phyloP scores from a whole-genome alignment of 2,113 vertebrate genomes.

The Phylloscopus trochiloides region DNA sequence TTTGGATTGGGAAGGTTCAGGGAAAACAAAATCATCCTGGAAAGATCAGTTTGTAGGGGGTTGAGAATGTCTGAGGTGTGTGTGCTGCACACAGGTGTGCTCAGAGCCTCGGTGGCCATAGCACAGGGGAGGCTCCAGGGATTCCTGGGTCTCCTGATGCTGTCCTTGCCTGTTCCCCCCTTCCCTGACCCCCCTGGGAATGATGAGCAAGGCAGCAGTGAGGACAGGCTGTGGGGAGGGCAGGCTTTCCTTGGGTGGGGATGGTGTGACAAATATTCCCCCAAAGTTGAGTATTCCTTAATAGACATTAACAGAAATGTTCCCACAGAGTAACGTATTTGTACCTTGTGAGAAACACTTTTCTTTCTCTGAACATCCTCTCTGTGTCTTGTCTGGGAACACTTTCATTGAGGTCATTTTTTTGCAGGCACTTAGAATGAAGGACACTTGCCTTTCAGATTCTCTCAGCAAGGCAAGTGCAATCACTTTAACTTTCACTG shows the following conservation, averaged over 20 bases:
- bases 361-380: constrained; percentile 7
- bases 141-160: background rate
- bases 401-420: rapidly evolving
- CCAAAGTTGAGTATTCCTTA: background rate
- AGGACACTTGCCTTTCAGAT: background rate
- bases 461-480: background rate
- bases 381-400: background rate
- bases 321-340: constrained; percentile 59
- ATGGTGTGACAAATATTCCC: background rate
- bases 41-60: background rate
- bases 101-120: background rate
- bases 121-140: background rate
- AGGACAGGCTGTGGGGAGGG: background rate
- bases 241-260: background rate
- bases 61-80: background rate
- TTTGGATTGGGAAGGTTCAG: background rate
- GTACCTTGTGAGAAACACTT: constrained; percentile 46
- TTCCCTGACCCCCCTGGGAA: background rate
- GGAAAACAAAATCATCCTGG: background rate
- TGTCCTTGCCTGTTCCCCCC: constrained; percentile 8
- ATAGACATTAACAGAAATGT: constrained; percentile 8
- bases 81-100: background rate
- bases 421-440: background rate
- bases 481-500: background rate
- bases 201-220: background rate